Base-by-base conservation (phyloP, 1,140 invertebrate species). In the Drosophila paulistorum region DNA sequence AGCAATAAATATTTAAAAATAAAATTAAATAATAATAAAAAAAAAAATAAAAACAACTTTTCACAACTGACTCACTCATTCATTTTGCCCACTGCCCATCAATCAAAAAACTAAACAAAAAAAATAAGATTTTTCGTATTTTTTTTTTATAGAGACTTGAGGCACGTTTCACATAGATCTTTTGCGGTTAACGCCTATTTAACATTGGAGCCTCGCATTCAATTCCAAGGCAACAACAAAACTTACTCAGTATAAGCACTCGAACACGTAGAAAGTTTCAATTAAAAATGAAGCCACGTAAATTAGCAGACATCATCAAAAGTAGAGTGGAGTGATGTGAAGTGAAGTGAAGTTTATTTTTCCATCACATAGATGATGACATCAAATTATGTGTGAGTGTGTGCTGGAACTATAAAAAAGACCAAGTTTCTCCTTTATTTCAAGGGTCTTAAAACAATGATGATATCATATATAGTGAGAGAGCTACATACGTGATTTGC, bases 251-350 rank as follows among this genome's bases (percentile, higher is more conserved):
- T 51, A 23, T 51, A 9, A 51, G 77, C 77, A 89, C 84, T 90
- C 67, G 65, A 83, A 84, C 84, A 89, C 84, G 84, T 89, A 89
- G 84, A 89, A 89, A 89, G 84, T 90, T 51, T 83, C 84, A 89
- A 89, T 89, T 89, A 81, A 89, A 81, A 59, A 37, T 51, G 45
- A 74, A 65, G 79, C 80, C 84, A 87, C 84, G 84, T 77, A 89
- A 87, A 80, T 81, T 75, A 81, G 74, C 82, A 82, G 45, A 84
- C 80, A 82, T 74, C 75, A 74, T 65, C 51, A 68, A 55, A 70
- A 60, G 13, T 65, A 39, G 33, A 73, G 71, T 55, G 76, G 61
- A 68, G 30, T 59, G 60, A 20, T 72, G 71, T 51, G 72, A 54
- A 68, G 23, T 59, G 60, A 30, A 73, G 71, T 51, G 68, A 54